Percentiles rank a stretch among this genome's conserved stretches.
These are phyloP conservation scores for Stegostoma tigrinum DNA, from an alignment of 2,113 vertebrate genomes.

Conservation along the genomic window DNA sequence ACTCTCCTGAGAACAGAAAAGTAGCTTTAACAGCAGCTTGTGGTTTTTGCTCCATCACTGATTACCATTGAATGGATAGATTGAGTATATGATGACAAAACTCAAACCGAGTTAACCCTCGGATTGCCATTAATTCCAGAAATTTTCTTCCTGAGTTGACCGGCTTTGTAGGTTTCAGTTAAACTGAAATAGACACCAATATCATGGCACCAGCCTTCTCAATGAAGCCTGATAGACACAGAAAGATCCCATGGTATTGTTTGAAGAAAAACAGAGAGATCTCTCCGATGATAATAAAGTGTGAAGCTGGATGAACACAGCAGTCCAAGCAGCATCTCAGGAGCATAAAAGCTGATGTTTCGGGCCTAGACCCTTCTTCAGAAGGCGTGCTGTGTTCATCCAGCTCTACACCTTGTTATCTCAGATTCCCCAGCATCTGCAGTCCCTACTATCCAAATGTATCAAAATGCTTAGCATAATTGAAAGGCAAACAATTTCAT, in stretches of 20 bases:
- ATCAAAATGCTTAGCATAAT: not conserved
- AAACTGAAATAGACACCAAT: not conserved
- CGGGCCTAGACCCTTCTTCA: too few relatives aligned
- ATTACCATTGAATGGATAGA: not conserved
- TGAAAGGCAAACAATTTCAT: not conserved
- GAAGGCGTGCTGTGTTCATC: too few relatives aligned
- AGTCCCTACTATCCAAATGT: not conserved
- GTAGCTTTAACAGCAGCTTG: not conserved
- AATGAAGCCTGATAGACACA: not conserved
- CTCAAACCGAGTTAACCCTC: not conserved
- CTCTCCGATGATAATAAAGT: not conserved
- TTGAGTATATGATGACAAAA: not conserved
- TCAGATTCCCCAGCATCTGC: too few relatives aligned
- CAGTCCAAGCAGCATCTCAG: too few relatives aligned
- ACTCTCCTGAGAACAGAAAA: not conserved
- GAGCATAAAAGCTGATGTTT: too few relatives aligned
- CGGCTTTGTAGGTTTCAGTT: not conserved
- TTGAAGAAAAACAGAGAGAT: not conserved
- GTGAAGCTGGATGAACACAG: too few relatives aligned
- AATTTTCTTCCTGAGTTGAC: not conserved
- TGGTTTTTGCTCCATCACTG: not conserved
- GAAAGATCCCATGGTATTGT: not conserved
- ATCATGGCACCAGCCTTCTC: not conserved
- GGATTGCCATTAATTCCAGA: not conserved
- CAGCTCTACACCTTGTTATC: too few relatives aligned